Base-by-base conservation (phyloP, 2,888 invertebrate species). In the Gortyna flavago region DNA sequence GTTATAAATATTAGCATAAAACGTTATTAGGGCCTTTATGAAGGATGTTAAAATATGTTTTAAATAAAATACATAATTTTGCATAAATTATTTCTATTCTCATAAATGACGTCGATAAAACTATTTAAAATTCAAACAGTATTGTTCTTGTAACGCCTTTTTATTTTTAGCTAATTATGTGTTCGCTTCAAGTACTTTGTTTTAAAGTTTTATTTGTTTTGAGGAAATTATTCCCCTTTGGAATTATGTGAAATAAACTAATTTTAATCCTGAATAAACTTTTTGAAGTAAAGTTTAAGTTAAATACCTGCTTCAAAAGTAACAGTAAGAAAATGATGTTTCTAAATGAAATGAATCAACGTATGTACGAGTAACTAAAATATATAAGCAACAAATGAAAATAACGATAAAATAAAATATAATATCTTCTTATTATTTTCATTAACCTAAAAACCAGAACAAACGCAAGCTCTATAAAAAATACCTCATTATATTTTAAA, bases 401-500 rank as follows among this genome's bases (percentile, higher is more conserved):
- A 54, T 16, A 29, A 54, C 21, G 32, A n/a, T 29, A 32, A 38
- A 64, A 64, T 35, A 44, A 80, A 41, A 21, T 21, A 77, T 57
- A 1, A 77, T 57, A 1, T 54, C n/a, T 18, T 35, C 57, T 35
- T 35, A 70, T 72, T 72, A 81, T 75, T 81, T 72, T 72, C 51
- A 62, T 65, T 65, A 85, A 76, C 70, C 71, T 62, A 62, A 72
- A 76, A 72, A 25, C 25, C 44, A 68, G 7, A 51, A 61, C 51
- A 69, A 83, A 72, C 38, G 51, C 75, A 59, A 82, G 21, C 68
- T 62, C 85, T 67, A 78, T 75, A 84, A 85, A 85, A 84, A 85
- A 81, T 65, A 69, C 54, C 82, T 85, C 83, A 85, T 84, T 84
- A 84, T 85, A 82, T 85, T 81, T 85, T 72, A 87, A 86, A 83